Conservation (phyloP, 2,113 vertebrate species). For the Ia io region DNA sequence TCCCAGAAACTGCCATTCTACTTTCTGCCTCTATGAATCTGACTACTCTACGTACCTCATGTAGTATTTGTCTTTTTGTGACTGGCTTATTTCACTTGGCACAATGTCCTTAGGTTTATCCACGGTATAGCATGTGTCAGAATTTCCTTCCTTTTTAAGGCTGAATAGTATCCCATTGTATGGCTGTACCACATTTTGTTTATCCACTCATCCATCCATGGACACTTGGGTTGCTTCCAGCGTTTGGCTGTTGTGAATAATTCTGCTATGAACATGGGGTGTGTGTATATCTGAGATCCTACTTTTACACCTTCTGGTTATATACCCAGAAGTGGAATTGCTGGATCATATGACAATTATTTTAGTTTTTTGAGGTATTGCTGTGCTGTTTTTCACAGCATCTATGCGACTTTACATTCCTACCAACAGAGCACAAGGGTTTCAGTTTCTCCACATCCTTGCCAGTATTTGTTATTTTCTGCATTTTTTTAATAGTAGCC, state of each 20-base stretch:
- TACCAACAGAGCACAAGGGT: neutral
- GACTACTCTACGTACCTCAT: neutral
- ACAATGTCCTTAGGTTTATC: neutral
- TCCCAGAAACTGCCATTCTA: neutral
- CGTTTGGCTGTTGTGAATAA: neutral
- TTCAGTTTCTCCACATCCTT: neutral
- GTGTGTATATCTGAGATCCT: neutral
- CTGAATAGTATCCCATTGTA: neutral
- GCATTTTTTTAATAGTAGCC: neutral
- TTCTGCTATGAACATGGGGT: neutral
- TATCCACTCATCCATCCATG: neutral
- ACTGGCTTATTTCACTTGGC: neutral
- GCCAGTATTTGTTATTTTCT: neutral
- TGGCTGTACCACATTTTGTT: neutral
- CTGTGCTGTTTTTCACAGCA: neutral
- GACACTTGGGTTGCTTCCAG: neutral
- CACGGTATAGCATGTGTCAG: neutral
- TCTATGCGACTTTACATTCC: neutral
- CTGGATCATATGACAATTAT: neutral
- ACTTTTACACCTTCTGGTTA: neutral
- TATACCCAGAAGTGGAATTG: neutral
- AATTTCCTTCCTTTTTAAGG: neutral
- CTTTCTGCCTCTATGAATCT: neutral
- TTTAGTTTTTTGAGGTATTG: neutral
- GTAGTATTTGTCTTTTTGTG: neutral